Base-by-base conservation (phyloP, 2,797 vertebrate species). In the Graptemys geographica region DNA sequence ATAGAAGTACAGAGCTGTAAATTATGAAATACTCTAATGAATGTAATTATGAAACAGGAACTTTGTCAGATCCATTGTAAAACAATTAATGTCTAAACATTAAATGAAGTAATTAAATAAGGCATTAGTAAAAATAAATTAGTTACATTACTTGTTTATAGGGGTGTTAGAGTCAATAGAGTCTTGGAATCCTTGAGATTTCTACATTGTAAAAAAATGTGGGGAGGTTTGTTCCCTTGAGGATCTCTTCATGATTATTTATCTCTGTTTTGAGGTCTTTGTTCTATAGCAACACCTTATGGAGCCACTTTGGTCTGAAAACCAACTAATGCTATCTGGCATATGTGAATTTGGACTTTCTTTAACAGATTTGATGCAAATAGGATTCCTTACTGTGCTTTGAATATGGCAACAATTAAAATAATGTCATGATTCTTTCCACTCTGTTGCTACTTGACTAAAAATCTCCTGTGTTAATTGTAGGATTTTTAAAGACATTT, bases 221-320 rank as follows among this genome's bases (percentile, higher is more conserved):
- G 55, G 55, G 9, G 8, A 9, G 52, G 18, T 19, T 53, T 53
- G 18, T 19, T 53, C 47, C 49, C 25, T 44, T 44, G 21, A 80
- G 51, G 37, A 57, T 41, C 6, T 76, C 27, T 52, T 74, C 15
- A 59, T 52, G 19, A 85, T 11, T 81, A 76, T 87, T 85, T 87
- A 94, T 84, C 55, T 91, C 10, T 81, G 55, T 41, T 88, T 79
- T 80, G 65, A 84, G 88, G 90, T 89, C 41, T 90, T 74, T 57
- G 90, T 86, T 97, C 96, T 96, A 82, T 83, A 97, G 96, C 82
- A 93, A 96, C 97, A 97, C 92, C 96, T 97, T 91, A 96, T 90
- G 96, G 96, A 90, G 27, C 57, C 81, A 25, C 11, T 93, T 81
- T 86, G 57, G 51, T 87, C 90, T 79, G 47, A 87, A 90, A 96